Base-by-base conservation (phyloP, 2,888 invertebrate species). In the Tenthredo livida region DNA sequence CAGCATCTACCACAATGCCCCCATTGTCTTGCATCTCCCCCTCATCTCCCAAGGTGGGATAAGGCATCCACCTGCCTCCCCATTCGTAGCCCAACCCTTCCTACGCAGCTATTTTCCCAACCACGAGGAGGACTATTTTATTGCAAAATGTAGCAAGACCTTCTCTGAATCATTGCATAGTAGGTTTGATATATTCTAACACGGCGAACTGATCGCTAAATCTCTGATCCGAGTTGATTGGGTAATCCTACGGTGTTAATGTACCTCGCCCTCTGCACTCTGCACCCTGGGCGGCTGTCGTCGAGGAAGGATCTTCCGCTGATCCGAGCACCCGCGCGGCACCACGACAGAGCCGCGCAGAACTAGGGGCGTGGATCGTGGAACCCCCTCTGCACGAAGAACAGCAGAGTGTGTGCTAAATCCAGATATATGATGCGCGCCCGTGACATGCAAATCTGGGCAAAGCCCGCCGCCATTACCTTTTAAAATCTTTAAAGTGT, bases 401-500 rank as follows among this genome's bases (percentile, higher is more conserved):
- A 86, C 85, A 87, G 86, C 87, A 87, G 88, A 90, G 90, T 89
- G 89, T 85, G 85, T 89, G 91, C 90, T 92, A 93, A 93, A 93
- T 93, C 93, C 93, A 93, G 93, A 93, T 92, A 93, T 93, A 93
- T 92, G 93, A 93, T 93, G 93, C 93, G 91, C 92, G 90, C 91
- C 89, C 92, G 92, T 93, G 93, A 93, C 93, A 93, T 93, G 93
- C 93, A 93, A 93, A 93, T 93, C 93, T 92, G 91, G 91, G 91
- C 91, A 93, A 93, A 93, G 91, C 93, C 93, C 91, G 89, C 87
- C 91, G 90, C 93, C 93, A 93, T 93, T 93, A 93, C 93, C 92
- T 93, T 93, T 93, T 92, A 92, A 93, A 93, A 93, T 93, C 93
- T 93, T 93, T 93, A 93, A 93, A 93, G 93, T 93, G 92, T 93